Evolutionary conservation across 2,113 vertebrate species (phyloP), one percentile per base, ranked within the genome.

Genomic region (Arothron firmamentum): DNA sequence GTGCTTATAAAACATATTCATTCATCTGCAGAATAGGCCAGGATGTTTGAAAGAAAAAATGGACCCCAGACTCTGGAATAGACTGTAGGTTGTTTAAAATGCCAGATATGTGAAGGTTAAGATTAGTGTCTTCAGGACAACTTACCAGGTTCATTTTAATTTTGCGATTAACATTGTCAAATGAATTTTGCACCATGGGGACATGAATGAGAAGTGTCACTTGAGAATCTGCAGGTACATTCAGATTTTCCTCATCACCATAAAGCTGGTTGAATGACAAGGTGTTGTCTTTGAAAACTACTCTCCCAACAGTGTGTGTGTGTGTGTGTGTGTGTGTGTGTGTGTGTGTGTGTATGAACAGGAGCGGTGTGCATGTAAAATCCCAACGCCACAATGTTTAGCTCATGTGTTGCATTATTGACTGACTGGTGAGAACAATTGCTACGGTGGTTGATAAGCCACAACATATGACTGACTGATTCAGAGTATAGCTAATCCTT

Each of bases 361-460:
- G 14, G 13, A 16, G 21, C 13, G 15, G 3, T 7, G 31, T 52
- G 28, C 62, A 48, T 28, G 51, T 51, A 23, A 59, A 61, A 38
- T 11, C 34, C 34, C 9, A 9, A 38, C 9, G 34, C 34, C 34
- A 12, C 10, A 38, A 38, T 38, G 12, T 38, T 12, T 12, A 38
- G 34, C 34, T 38, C 34, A 11, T 69, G 53, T 75, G 63, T 72
- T 74, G 46, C 46, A 11, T 72, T 82, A 79, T 82, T 75, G 78
- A 87, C 83, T 80, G 67, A 42, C 74, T 23, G 80, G 56, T 47
- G n/a, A 67, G 59, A 77, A 80, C 50, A 70, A 75, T 78, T 59
- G 53, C 43, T 31, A 61, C 52, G 56, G 54, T 52, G 67, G 68
- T 59, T 84, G 72, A 84, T 69, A 58, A 67, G 53, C 60, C 47